A percentile compares a stretch with the other conserved stretches of the same genome.
Conservation (phyloP, 1,140 invertebrate genomes). For the Paraescarpia echinospica region DNA sequence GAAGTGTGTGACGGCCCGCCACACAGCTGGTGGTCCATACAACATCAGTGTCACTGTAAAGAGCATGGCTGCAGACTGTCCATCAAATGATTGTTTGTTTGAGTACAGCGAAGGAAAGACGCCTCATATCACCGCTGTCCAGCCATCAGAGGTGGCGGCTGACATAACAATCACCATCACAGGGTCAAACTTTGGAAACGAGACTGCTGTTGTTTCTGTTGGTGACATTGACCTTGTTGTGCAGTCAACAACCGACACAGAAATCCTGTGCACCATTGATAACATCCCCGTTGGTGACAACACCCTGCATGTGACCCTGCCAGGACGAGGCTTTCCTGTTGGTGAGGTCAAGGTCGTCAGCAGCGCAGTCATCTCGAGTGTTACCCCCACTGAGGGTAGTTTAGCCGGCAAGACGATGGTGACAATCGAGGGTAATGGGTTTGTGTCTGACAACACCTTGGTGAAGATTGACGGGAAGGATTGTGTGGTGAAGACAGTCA, state of each 20-base stretch:
- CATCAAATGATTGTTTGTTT: constrained; percentile 7
- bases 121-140: not conserved
- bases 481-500: constrained; percentile 1
- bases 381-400: not conserved
- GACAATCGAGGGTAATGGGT: not conserved
- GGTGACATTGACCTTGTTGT: constrained; percentile 12
- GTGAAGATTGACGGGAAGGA: constrained; percentile 2
- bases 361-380: not conserved
- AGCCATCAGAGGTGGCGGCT: not conserved
- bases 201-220: not conserved
- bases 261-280: not conserved
- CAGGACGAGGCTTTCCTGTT: not conserved
- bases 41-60: not conserved
- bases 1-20: not conserved
- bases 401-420: not conserved
- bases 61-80: not conserved
- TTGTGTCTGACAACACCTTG: not conserved
- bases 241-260: not conserved
- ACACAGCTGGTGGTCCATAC: not conserved
- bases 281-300: constrained; percentile 2
- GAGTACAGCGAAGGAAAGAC: not conserved
- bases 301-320: not conserved
- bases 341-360: not conserved
- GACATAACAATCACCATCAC: constrained; percentile 13
- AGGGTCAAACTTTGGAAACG: constrained; percentile 11